These are phyloP conservation scores for Zaprionus inermis DNA, from an alignment of 1,140 invertebrate species.

Conservation along the genomic window DNA sequence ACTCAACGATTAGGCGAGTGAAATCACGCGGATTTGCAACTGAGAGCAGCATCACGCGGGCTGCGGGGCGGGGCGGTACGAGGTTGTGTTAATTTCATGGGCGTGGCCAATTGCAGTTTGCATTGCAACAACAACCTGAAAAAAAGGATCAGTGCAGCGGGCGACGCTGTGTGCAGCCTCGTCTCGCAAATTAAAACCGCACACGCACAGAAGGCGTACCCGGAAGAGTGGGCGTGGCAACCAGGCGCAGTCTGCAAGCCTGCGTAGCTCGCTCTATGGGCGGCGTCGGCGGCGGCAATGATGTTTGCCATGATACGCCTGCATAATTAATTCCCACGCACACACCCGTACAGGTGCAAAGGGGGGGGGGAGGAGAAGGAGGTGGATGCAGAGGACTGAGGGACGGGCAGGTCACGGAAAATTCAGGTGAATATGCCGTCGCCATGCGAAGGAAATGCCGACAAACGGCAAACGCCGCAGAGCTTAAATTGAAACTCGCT, in stretches of 20 bases:
- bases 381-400: neutral
- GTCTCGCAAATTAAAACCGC: constrained; percentile 75
- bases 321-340: constrained; percentile 74
- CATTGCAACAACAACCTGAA: constrained; percentile 25
- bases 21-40: constrained; percentile 68
- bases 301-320: constrained; percentile 77
- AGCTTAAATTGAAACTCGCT: constrained; percentile 64
- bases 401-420: neutral
- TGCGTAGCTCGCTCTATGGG: neutral
- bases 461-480: constrained; percentile 72
- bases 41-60: constrained; percentile 38
- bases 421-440: constrained; percentile 52
- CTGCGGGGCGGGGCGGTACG: no score
- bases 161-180: constrained; percentile 30
- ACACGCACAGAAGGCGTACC: constrained; percentile 38
- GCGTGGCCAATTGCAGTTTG: constrained; percentile 26
- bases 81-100: constrained; percentile 24
- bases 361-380: neutral
- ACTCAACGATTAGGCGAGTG: constrained; percentile 62
- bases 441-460: constrained; percentile 55
- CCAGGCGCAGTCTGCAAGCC: neutral
- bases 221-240: constrained; percentile 8
- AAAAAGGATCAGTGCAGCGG: constrained; percentile 54
- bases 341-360: constrained; percentile 26
- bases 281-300: constrained; percentile 36